These are phyloP conservation scores for Orbicella faveolata DNA, from an alignment of 64 coral and sea anemone genomes.

Conservation along the genomic window DNA sequence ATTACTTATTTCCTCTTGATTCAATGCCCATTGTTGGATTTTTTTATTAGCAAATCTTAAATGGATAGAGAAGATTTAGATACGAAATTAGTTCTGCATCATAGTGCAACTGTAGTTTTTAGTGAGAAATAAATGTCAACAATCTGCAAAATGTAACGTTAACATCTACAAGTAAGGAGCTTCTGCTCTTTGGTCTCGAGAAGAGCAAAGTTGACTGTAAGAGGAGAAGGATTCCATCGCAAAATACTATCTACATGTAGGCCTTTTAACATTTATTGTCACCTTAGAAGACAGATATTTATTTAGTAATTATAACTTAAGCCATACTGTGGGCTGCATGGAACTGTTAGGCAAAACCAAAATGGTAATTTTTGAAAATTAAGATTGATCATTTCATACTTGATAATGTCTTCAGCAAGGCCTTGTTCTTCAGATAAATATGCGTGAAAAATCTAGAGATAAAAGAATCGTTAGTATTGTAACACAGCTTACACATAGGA, in stretches of 20 bases:
- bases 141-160: too few relatives aligned
- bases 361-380: not conserved
- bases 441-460: constrained; percentile 58
- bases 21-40: constrained; percentile 59
- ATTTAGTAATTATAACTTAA: not conserved
- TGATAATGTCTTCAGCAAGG: constrained; percentile 57
- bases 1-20: constrained; percentile 54
- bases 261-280: too few relatives aligned
- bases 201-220: too few relatives aligned
- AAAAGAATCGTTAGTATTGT: not conserved
- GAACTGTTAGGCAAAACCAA: not conserved
- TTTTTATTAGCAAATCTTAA: constrained; percentile 61
- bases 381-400: not conserved
- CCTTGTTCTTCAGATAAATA: constrained; percentile 69
- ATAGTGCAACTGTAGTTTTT: too few relatives aligned
- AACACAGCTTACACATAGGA: not conserved
- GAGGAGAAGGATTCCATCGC: too few relatives aligned
- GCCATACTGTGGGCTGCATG: not conserved
- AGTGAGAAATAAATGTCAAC: too few relatives aligned
- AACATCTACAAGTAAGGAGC: too few relatives aligned
- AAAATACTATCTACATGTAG: too few relatives aligned
- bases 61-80: not conserved
- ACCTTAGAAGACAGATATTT: too few relatives aligned
- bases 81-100: not conserved
- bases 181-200: too few relatives aligned